Percentiles rank a stretch among this genome's conserved stretches.
Evolutionary conservation across 2,113 vertebrate genomes (phyloP).

Genomic region (Pygathrix nemaeus): DNA sequence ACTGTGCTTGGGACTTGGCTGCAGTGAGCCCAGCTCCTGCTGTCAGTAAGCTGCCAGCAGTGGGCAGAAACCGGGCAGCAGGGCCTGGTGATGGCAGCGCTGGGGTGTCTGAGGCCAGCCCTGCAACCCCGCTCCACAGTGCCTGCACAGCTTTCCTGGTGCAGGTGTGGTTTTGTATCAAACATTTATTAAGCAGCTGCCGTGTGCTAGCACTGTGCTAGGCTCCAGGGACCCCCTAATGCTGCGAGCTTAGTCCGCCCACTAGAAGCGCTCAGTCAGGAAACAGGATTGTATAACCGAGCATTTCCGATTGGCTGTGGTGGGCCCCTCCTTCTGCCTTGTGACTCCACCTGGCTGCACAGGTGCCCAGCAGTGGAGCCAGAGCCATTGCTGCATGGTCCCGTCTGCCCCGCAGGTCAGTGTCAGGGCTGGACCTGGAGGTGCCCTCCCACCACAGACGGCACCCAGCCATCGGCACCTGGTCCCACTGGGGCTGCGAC

Average conservation of each 20-base stretch:
- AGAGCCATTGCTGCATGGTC: fast-evolving
- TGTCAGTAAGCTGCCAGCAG: not conserved
- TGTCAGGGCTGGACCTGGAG: not conserved
- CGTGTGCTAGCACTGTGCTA: too few relatives aligned
- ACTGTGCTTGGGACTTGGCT: not conserved
- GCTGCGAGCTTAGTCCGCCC: too few relatives aligned
- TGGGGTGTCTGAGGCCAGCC: not conserved
- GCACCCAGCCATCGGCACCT: not conserved
- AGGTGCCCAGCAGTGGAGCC: not conserved
- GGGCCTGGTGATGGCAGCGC: not conserved
- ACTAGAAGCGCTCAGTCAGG: not conserved
- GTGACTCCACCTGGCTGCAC: too few relatives aligned
- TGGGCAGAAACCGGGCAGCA: not conserved
- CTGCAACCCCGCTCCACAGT: not conserved
- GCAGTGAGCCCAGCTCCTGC: too few relatives aligned
- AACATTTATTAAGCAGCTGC: not conserved
- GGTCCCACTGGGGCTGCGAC: too few relatives aligned
- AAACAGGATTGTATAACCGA: not conserved
- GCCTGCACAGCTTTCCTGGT: not conserved
- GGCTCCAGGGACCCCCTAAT: too few relatives aligned
- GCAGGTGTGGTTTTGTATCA: not conserved
- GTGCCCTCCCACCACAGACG: not conserved
- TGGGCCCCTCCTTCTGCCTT: not conserved
- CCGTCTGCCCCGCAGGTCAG: not conserved
- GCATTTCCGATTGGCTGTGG: not conserved